Conservation (phyloP, 2,113 vertebrate species). For the Mus musculus region GRCm39 chrX:94608501-94609000, state of each 20-base stretch:
- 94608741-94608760: background rate
- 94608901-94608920: background rate
- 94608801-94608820: background rate
- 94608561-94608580: background rate
- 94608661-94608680: conserved; percentile 16
- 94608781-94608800: background rate
- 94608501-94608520: conserved; percentile 23
- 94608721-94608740: background rate
- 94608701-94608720: conserved; percentile 20
- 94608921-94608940: background rate
- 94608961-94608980: background rate
- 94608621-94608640: background rate
- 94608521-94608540: background rate
- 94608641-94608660: background rate
- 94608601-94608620: background rate
- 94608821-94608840: background rate
- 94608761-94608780: background rate
- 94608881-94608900: background rate
- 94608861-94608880: background rate
- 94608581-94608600: background rate
- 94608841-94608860: background rate
- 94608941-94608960: background rate
- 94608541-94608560: background rate
- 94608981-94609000: background rate
- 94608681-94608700: background rate